phyloP scores from a whole-genome alignment of 2,113 vertebrate genomes.

The Seriola quinqueradiata region DNA sequence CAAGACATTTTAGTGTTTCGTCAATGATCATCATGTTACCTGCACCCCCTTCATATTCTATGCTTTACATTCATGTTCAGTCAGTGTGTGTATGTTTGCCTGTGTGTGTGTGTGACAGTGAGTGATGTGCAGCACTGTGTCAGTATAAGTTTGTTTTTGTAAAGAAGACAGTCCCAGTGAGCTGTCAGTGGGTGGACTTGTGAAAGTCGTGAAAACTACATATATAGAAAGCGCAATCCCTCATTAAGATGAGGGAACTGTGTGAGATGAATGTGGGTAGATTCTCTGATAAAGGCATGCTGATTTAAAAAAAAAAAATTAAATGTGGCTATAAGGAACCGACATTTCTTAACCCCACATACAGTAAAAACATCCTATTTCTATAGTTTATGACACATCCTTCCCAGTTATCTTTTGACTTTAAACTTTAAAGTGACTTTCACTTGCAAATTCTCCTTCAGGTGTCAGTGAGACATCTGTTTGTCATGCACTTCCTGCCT shows the following conservation, averaged over 20 bases:
- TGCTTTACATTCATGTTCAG: too few species aligned
- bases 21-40: background rate
- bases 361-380: background rate
- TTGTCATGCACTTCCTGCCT: slow-evolving; percentile 36
- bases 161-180: slow-evolving; percentile 16
- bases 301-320: background rate
- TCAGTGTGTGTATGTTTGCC: background rate
- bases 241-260: background rate
- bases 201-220: background rate
- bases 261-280: background rate
- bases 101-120: slow-evolving; percentile 5
- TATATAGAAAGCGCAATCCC: background rate
- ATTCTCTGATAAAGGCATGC: background rate
- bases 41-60: background rate
- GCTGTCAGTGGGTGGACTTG: slow-evolving; percentile 1
- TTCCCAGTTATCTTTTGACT: background rate
- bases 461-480: slow-evolving; percentile 31
- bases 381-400: background rate
- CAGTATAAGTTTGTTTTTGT: slow-evolving; percentile 11
- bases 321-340: background rate
- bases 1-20: background rate
- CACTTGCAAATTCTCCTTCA: background rate
- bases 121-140: slow-evolving; percentile 16
- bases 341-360: background rate
- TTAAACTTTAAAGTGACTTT: background rate